Evolutionary conservation across 2,113 vertebrate species (phyloP).

Genomic region (Azemiops feae): DNA sequence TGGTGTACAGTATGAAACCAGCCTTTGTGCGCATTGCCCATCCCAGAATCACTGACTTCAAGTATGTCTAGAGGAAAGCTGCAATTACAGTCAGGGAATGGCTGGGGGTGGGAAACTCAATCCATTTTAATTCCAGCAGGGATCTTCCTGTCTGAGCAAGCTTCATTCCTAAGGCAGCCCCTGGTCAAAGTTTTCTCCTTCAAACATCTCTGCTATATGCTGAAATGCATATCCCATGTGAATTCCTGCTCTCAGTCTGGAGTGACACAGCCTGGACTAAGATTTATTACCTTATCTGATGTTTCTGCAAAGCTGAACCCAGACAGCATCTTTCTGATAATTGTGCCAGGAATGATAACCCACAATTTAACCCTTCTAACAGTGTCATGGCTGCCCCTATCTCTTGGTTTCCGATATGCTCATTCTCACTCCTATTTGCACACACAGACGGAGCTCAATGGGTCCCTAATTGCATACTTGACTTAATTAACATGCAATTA

Average conservation of each 20-base stretch:
- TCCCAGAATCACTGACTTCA: neutral
- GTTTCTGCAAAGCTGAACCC: neutral
- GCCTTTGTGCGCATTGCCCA: neutral
- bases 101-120: neutral
- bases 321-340: neutral
- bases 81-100: neutral
- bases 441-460: slow-evolving; percentile 69
- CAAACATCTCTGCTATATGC: neutral
- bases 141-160: neutral
- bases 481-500: slow-evolving; percentile 76
- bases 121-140: neutral
- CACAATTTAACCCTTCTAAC: neutral
- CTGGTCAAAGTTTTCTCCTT: neutral
- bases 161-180: neutral
- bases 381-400: slow-evolving; percentile 14
- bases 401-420: slow-evolving; percentile 48
- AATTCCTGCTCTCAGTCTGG: neutral
- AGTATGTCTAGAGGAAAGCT: neutral
- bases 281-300: neutral
- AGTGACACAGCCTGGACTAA: neutral
- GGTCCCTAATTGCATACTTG: slow-evolving; percentile 65
- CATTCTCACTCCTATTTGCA: slow-evolving; percentile 61
- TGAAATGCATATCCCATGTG: neutral
- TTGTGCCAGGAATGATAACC: neutral
- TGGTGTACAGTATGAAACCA: neutral